Conservation (phyloP, 2,797 vertebrate species). For the Steatocranus sp. region DNA sequence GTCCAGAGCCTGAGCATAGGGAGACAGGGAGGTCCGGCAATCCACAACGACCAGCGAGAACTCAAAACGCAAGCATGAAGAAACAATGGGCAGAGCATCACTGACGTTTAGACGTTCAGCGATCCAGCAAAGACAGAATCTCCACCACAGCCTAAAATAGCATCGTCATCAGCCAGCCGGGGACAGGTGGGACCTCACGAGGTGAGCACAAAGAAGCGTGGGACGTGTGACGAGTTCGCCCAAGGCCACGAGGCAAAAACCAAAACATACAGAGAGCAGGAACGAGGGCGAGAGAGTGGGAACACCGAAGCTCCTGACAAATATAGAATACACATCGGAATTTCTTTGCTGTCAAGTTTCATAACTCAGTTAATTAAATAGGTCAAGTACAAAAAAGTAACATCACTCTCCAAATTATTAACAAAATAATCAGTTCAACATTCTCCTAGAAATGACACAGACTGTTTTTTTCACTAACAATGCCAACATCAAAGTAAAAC, state of each 20-base stretch:
- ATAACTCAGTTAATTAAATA: not conserved
- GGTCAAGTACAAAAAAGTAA: not conserved
- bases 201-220: not conserved
- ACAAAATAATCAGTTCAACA: not conserved
- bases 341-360: not conserved
- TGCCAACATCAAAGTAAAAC: not conserved
- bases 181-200: not conserved
- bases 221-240: rapidly evolving
- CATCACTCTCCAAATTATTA: not conserved
- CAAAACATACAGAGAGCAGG: not conserved
- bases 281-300: rapidly evolving
- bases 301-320: no score
- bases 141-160: not conserved
- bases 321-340: not conserved
- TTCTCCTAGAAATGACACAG: not conserved
- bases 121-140: not conserved
- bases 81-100: not conserved
- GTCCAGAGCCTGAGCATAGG: not conserved
- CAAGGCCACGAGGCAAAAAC: not conserved
- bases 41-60: not conserved
- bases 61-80: not conserved
- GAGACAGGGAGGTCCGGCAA: not conserved
- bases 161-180: not conserved
- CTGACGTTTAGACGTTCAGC: not conserved
- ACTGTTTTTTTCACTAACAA: not conserved